Conservation (phyloP, 2,888 invertebrate species). For the Spilarctia lutea region DNA sequence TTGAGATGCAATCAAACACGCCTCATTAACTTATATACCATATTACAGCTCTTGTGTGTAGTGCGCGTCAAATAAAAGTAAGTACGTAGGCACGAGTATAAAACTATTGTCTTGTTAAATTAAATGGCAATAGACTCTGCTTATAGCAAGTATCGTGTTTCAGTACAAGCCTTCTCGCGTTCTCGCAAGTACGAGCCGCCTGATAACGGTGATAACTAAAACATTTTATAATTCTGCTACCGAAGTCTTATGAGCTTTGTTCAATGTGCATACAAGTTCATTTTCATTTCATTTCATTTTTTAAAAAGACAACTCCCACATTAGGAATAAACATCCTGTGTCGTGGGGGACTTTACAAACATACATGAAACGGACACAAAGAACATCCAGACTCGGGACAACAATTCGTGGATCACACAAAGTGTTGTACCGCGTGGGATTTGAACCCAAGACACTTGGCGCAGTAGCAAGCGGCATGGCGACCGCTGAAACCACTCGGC, state of each 20-base stretch:
- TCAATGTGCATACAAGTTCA: background rate
- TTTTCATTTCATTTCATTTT: no score
- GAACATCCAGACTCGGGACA: no score
- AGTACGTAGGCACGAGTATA: constrained; percentile 9
- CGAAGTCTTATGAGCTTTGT: constrained; percentile 1
- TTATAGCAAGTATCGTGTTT: constrained; percentile 5
- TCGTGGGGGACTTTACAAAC: no score
- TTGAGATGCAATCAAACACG: background rate
- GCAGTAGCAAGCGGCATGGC: no score
- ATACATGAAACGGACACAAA: no score
- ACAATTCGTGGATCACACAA: no score
- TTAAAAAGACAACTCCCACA: no score
- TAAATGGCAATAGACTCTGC: constrained; percentile 2
- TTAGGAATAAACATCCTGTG: no score
- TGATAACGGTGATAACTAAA: constrained; percentile 9
- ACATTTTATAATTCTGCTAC: background rate
- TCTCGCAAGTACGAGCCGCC: background rate
- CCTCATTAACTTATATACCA: background rate
- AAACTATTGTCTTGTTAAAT: constrained; percentile 3
- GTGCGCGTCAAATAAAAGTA: background rate
- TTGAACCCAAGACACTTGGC: no score
- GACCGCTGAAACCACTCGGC: no score
- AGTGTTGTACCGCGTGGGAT: no score
- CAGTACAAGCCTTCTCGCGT: background rate
- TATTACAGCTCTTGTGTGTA: background rate